Evolutionary conservation across 2,888 invertebrate species (phyloP).

Genomic region (Bugula neritina): DNA sequence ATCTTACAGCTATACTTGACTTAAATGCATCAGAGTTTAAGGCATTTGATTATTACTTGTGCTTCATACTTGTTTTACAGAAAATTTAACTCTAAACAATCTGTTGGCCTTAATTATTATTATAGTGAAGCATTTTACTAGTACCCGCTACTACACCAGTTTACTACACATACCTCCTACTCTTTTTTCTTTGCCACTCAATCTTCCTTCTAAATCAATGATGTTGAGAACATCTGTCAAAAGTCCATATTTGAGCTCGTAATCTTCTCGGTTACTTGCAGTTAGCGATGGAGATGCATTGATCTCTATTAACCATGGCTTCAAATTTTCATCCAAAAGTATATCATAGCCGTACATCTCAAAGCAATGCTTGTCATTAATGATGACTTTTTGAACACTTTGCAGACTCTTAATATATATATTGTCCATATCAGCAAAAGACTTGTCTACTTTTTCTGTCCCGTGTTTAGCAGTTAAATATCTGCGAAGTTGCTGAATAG

Average conservation of each 20-base stretch:
- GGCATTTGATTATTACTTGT: no score
- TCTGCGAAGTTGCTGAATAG: constrained; percentile 57
- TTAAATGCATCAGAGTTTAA: no score
- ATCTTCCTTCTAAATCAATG: constrained; percentile 58
- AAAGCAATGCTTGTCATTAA: constrained; percentile 61
- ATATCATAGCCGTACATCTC: constrained; percentile 64
- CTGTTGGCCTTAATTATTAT: no score
- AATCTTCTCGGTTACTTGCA: constrained; percentile 61
- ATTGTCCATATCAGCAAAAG: constrained; percentile 57
- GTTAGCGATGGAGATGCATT: constrained; percentile 62
- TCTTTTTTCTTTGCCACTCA: constrained; percentile 58
- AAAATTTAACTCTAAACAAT: no score
- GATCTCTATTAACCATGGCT: constrained; percentile 61
- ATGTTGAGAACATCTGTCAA: constrained; percentile 61
- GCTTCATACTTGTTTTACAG: no score
- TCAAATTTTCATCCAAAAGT: constrained; percentile 58
- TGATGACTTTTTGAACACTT: constrained; percentile 58
- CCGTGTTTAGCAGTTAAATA: constrained; percentile 60
- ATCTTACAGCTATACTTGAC: no score
- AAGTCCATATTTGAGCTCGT: constrained; percentile 59
- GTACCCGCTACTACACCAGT: no score
- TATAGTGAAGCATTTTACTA: no score
- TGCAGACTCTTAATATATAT: constrained; percentile 59
- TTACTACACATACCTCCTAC: constrained; percentile 54
- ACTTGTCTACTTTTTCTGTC: constrained; percentile 44